These are phyloP conservation scores for Dichetophora obliterata DNA, from an alignment of 2,888 invertebrate genomes.

Conservation along the genomic window DNA sequence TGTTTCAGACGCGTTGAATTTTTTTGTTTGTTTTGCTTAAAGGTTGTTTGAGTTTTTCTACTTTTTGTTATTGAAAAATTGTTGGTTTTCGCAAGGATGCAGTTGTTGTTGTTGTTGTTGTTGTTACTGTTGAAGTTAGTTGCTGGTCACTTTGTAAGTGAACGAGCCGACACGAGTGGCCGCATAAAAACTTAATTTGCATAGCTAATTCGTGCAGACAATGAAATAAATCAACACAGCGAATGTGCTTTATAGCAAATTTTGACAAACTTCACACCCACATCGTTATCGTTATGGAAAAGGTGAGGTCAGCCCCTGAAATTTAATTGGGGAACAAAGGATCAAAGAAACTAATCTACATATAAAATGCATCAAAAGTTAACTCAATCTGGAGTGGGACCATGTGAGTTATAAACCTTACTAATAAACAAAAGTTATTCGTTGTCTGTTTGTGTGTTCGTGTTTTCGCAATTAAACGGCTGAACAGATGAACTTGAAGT, in stretches of 20 bases:
- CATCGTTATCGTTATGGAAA: not conserved
- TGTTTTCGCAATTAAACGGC: too few relatives aligned
- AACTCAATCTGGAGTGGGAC: too few relatives aligned
- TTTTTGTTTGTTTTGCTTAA: constrained; percentile 1
- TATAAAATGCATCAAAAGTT: not conserved
- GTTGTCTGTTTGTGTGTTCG: too few relatives aligned
- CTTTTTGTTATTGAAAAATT: constrained; percentile 15
- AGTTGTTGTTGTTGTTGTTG: not conserved
- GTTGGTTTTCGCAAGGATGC: constrained; percentile 3
- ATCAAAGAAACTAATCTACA: not conserved
- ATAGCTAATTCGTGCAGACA: constrained; percentile 18
- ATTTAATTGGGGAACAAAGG: constrained; percentile 19
- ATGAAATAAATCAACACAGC: not conserved
- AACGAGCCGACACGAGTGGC: not conserved
- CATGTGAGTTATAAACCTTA: too few relatives aligned
- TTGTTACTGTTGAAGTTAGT: not conserved
- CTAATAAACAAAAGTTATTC: too few relatives aligned
- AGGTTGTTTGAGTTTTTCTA: constrained; percentile 22
- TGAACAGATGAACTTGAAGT: too few relatives aligned
- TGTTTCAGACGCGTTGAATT: not conserved
- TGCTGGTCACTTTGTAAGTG: not conserved
- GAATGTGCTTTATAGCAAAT: not conserved
- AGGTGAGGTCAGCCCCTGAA: not conserved
- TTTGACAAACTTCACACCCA: not conserved
- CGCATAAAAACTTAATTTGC: constrained; percentile 17